These are phyloP conservation scores for Oenanthe melanoleuca DNA, from an alignment of 2,113 vertebrate species.

Conservation along the genomic window DNA sequence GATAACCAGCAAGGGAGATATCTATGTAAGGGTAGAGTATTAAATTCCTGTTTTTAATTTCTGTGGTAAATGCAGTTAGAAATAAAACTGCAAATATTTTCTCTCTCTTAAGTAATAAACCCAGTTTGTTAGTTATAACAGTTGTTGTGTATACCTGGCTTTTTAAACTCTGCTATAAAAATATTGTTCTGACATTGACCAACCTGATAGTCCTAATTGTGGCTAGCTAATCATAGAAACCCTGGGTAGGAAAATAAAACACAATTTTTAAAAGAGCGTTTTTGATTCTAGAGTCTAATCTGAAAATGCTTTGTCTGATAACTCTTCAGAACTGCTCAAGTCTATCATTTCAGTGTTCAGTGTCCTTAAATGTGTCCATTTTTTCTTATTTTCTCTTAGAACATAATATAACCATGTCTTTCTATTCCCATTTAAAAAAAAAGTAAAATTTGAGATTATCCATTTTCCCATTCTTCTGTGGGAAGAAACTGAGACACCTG, in stretches of 20 bases:
- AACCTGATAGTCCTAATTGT: not conserved
- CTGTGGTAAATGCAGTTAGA: not conserved
- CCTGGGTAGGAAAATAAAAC: not conserved
- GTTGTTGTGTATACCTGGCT: not conserved
- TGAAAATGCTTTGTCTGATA: not conserved
- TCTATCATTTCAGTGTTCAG: not conserved
- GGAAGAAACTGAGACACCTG: not conserved
- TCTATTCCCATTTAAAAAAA: not conserved
- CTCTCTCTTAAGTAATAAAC: not conserved
- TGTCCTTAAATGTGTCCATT: not conserved
- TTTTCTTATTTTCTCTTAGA: not conserved
- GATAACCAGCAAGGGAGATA: not conserved
- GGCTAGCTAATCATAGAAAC: not conserved
- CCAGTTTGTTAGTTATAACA: not conserved
- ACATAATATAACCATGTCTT: not conserved
- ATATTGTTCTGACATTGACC: not conserved
- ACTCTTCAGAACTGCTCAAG: not conserved
- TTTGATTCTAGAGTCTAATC: not conserved
- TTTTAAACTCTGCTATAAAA: not conserved
- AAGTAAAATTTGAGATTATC: not conserved
- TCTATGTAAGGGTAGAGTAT: not conserved
- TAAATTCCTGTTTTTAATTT: slow-evolving; percentile 3
- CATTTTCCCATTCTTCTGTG: not conserved
- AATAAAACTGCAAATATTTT: not conserved
- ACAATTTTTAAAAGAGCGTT: not conserved